Evolutionary conservation across 2,888 invertebrate species (phyloP), one percentile per base, ranked within the genome.

Genomic region (Xylota segnis): DNA sequence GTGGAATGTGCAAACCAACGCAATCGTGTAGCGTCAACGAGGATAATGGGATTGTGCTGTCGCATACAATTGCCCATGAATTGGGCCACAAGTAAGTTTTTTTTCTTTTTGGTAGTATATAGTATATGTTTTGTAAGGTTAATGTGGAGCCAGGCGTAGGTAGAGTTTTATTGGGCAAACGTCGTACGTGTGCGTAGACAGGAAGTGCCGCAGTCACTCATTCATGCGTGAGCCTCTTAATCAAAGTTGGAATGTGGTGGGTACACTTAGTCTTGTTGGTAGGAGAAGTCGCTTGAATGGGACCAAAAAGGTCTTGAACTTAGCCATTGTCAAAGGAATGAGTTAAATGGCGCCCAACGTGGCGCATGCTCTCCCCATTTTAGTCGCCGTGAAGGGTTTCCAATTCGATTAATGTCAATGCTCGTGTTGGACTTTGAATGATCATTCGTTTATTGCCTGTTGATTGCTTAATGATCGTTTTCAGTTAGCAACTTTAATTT

Each of bases 31-130:
- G 96, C 90, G 96, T 98, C 90, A 97, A 97, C 91, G 97, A 98
- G 92, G 98, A 98, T 93, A 96, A 96, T 91, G 98, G 98, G 87
- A 96, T 98, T 88, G 95, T 96, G 91, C 93, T 97, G 75, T 97
- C 97, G 29, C 96, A 97, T 93, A 97, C 97, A 87, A 95, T 98
- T 89, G 96, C 97, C 5, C 98, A 98, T 91, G 98, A 98, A 93
- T 93, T 98, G 90, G 98, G 98, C 79, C 98, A 98, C 93, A 97
- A 97, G 98, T 98, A 93, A 94, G 96, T 94, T 23, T 23, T 2
- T n/a, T 58, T 18, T 9, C 40, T 23, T 71, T 74, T 78, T 74
- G 32, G 45, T 59, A 66, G 47, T 37, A 37, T 71, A 7, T 34
- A 50, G 2, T 75, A 54, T 84, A 34, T 14, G 72, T 86, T 82